Conservation (phyloP, 2,113 vertebrate genomes). For the Pithys albifrons region DNA sequence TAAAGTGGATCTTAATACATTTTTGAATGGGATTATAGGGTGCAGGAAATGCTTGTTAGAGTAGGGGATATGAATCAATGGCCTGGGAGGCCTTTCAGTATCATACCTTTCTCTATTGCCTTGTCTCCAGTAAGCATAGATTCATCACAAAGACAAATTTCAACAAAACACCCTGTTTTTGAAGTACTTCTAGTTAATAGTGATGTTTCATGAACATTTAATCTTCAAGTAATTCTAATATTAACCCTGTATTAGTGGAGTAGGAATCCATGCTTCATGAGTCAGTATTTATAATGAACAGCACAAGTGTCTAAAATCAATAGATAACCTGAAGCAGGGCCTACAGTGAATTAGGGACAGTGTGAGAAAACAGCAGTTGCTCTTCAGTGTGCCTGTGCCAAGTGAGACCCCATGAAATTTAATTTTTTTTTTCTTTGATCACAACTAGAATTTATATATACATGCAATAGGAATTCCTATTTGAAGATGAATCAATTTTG, state of each 20-base stretch:
- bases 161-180: background rate
- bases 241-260: background rate
- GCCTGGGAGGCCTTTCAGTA: background rate
- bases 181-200: background rate
- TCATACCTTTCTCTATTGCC: background rate
- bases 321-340: background rate
- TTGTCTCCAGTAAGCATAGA: background rate
- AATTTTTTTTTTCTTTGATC: background rate
- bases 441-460: background rate
- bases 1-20: slow-evolving; percentile 30
- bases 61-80: background rate
- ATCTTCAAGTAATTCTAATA: background rate
- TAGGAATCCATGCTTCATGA: background rate
- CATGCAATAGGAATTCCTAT: background rate
- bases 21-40: slow-evolving; percentile 40
- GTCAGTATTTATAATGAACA: background rate
- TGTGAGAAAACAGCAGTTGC: background rate
- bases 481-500: background rate
- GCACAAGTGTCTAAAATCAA: background rate
- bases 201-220: background rate
- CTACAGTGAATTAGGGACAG: background rate
- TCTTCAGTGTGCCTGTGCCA: background rate
- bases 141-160: background rate
- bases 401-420: background rate
- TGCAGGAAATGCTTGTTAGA: background rate